Base-by-base conservation (phyloP, 2,113 vertebrate genomes). In the Apistogramma diplotaenia region DNA sequence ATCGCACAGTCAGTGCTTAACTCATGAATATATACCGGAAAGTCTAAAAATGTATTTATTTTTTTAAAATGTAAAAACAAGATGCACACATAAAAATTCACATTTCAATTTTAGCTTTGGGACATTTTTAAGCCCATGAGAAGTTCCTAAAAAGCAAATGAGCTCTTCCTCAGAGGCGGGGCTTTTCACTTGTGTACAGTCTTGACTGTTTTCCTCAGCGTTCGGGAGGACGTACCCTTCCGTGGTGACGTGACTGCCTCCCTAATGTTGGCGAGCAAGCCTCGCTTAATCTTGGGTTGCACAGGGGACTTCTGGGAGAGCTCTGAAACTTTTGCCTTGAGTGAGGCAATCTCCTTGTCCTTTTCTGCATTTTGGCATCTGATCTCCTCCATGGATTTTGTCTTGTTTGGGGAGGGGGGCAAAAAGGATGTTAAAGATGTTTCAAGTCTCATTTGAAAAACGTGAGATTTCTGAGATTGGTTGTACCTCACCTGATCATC, bases 201-300 rank as follows among this genome's bases (percentile, higher is more conserved):
- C 51, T 35, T 85, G 0, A 90, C 85, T 0, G 80, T 15, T 79
- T 93, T 96, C 19, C 91, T 92, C 25, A 93, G 87, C 1, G 76
- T 87, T 75, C 95, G 94, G 12, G 86, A 75, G 1, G 91, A 77
- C 2, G 89, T 18, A 1, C 76, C 70, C 51, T 83, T 88, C 40
- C 94, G 87, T 33, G 94, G 94, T 4, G 94, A 93, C 1, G 92
- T 91, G 71, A 96, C 95, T 0, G 95, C 94, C 21, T 96, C 94
- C 87, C 92, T 96, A 71, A 97, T 89, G 90, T 96, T 97, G 51
- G 96, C 94, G 29, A 97, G 91, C 11, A 97, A 94, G 40, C 96
- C 91, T 65, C 89, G 94, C 76, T 87, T 96, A 6, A 86, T 55
- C 78, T 95, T 97, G 11, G 90, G 70, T 74, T 84, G 89, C 9